These are phyloP conservation scores for Elysia crispata DNA, from an alignment of 2,888 invertebrate genomes.

Conservation along the genomic window DNA sequence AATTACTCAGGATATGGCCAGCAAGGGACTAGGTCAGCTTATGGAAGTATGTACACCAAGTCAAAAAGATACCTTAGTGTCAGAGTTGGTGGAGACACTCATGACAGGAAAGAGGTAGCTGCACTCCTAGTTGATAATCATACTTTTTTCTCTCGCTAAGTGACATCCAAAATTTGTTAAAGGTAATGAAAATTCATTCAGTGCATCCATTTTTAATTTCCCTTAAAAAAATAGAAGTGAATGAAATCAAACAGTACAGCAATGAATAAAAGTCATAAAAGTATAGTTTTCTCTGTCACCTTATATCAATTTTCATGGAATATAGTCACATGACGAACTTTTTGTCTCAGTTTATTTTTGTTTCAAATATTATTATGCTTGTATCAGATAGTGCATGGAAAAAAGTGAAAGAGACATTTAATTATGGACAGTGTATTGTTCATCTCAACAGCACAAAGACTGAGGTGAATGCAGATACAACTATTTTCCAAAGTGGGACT, in stretches of 20 bases:
- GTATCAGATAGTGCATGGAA: too few species aligned
- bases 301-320: too few species aligned
- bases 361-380: too few species aligned
- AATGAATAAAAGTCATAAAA: neutral
- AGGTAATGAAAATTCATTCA: neutral
- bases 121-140: too few species aligned
- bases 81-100: slow-evolving; percentile 88
- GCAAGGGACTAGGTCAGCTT: slow-evolving; percentile 92
- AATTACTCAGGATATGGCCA: slow-evolving; percentile 94
- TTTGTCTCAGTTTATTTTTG: too few species aligned
- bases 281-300: neutral
- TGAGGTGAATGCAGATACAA: slow-evolving; percentile 88
- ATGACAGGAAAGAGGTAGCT: slow-evolving; percentile 82
- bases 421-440: too few species aligned
- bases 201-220: neutral
- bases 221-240: neutral
- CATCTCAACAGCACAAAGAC: slow-evolving; percentile 57
- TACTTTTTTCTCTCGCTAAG: too few species aligned
- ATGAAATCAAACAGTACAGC: neutral
- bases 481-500: slow-evolving; percentile 92
- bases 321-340: too few species aligned
- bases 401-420: too few species aligned
- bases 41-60: slow-evolving; percentile 88
- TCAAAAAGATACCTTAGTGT: slow-evolving; percentile 85
- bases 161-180: too few species aligned